Evolutionary conservation across 1,140 invertebrate species (phyloP).

Genomic region (Phenacoccus solenopsis): DNA sequence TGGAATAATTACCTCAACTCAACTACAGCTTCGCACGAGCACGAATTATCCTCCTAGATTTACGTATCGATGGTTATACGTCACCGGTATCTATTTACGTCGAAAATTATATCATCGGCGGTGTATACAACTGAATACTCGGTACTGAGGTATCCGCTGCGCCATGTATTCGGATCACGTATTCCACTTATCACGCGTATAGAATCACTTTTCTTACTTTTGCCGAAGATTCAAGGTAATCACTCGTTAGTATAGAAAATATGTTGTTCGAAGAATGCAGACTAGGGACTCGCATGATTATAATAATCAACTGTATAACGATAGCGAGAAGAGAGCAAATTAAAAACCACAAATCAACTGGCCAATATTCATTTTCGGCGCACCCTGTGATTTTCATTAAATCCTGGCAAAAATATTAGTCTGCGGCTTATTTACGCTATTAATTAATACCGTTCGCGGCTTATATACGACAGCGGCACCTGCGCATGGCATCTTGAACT

Average conservation of each 20-base stretch:
- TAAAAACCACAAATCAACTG: neutral
- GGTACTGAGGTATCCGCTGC: too few relatives aligned
- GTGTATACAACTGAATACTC: too few relatives aligned
- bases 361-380: neutral
- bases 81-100: too few relatives aligned
- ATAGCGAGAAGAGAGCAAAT: neutral
- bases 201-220: neutral
- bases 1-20: too few relatives aligned
- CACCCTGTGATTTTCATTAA: neutral
- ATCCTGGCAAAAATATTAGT: neutral
- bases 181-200: constrained; percentile 1
- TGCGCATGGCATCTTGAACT: neutral
- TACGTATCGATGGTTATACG: too few relatives aligned
- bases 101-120: too few relatives aligned
- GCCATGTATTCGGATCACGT: neutral
- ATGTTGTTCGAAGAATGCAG: too few relatives aligned
- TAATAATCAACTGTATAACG: neutral
- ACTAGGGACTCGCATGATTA: neutral
- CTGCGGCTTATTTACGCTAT: neutral
- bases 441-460: neutral
- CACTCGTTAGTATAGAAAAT: neutral
- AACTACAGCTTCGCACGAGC: too few relatives aligned
- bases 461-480: neutral
- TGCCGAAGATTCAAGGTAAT: constrained; percentile 1
- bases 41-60: too few relatives aligned